Percentiles rank a stretch among this genome's conserved stretches.
These are phyloP conservation scores for Baryphthengus martii DNA, from an alignment of 2,113 vertebrate genomes.

Conservation along the genomic window DNA sequence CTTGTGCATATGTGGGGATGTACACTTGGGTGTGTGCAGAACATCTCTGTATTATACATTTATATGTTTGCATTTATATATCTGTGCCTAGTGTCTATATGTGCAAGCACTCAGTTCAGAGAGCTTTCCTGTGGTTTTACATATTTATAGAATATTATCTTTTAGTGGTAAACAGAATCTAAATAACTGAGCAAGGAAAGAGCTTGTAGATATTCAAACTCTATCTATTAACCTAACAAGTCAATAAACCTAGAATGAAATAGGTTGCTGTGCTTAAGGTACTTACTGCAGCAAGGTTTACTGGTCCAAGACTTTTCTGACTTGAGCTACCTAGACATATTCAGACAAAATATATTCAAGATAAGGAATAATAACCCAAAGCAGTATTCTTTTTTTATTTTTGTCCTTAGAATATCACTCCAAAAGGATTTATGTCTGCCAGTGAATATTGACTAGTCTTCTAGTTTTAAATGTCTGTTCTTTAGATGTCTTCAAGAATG, in stretches of 20 bases:
- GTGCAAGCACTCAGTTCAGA: neutral
- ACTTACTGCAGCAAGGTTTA: constrained; percentile 1
- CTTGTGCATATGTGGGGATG: neutral
- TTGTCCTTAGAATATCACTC: neutral
- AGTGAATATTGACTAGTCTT: neutral
- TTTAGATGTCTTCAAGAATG: neutral
- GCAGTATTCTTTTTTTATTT: neutral
- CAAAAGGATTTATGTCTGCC: neutral
- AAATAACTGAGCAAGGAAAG: neutral
- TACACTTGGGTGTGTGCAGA: neutral
- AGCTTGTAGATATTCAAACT: constrained; percentile 11
- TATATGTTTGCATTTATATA: neutral
- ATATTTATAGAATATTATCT: neutral
- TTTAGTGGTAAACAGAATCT: neutral
- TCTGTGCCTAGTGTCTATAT: neutral
- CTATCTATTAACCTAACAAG: neutral
- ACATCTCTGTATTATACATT: neutral
- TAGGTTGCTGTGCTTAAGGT: neutral
- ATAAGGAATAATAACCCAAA: neutral
- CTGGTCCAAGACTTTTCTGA: neutral
- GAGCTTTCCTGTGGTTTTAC: neutral
- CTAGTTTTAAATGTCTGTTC: neutral
- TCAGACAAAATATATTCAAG: neutral
- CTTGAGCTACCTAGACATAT: neutral
- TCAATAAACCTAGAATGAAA: constrained; percentile 18